Percentiles rank a stretch among this genome's conserved stretches.
phyloP scores from a whole-genome alignment of 2,113 vertebrate genomes.

The Pterophyllum scalare region DNA sequence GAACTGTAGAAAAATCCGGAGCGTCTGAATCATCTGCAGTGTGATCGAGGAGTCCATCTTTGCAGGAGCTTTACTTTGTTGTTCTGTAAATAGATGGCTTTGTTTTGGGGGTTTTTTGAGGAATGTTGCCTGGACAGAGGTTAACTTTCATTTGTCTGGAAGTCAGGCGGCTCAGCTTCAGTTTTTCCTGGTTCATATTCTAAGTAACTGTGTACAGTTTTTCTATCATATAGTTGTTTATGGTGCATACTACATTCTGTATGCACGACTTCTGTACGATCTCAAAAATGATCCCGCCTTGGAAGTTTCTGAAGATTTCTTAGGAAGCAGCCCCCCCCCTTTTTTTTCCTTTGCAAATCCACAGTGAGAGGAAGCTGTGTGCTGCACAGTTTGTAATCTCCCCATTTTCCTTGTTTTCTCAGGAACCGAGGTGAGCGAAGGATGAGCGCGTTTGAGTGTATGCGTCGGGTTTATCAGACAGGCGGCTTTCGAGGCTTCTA shows the following conservation, averaged over 20 bases:
- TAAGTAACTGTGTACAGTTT: neutral
- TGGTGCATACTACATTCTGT: neutral
- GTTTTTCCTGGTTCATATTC: neutral
- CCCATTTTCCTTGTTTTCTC: neutral
- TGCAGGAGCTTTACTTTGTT: neutral
- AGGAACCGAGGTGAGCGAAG: conserved; percentile 92
- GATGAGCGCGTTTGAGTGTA: conserved; percentile 94
- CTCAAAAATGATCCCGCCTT: neutral
- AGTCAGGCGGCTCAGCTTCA: neutral
- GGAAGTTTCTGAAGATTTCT: neutral
- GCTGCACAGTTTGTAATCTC: neutral
- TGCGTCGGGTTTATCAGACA: conserved; percentile 88
- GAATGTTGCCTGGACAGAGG: neutral
- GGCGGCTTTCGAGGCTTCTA: conserved; percentile 96
- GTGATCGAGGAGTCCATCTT: neutral
- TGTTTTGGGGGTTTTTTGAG: neutral
- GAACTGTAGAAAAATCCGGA: neutral
- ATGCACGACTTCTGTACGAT: neutral
- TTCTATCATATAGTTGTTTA: neutral
- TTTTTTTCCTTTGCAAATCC: neutral
- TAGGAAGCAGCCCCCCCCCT: neutral
- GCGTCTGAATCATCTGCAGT: neutral
- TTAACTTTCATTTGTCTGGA: neutral
- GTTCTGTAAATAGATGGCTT: neutral
- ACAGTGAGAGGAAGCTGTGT: neutral